Evolutionary conservation across 2,888 invertebrate genomes (phyloP), one percentile per base, ranked within the genome.

Genomic region (Cremastinae sp.): DNA sequence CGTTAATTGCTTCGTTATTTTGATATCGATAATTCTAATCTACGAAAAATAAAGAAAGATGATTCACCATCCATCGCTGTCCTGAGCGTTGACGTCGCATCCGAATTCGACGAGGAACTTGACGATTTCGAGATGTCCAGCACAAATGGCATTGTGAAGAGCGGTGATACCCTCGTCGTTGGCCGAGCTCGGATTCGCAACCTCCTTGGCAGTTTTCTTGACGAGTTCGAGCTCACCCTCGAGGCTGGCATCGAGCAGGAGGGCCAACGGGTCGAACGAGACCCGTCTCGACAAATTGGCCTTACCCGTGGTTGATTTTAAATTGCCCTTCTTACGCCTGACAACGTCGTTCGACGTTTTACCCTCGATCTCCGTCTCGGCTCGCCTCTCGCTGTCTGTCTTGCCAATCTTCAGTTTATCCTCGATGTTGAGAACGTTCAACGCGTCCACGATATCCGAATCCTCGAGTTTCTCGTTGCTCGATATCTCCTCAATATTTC

Each of bases 151-250:
- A 90, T 99, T 99, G 91, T 99, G 99, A 74, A 99, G 93, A 45
- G 99, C 99, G 0, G 99, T 99, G 87, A 99, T 99, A 66, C 99
- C 99, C 91, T 99, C 99, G 90, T 99, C 99, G 90, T 99, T 99
- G 74, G 98, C 97, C 68, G 97, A 97, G 90, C 98, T 98, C 43
- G 98, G 97, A 91, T 99, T 97, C 82, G 96, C 93, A 80, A 98
- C 96, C 93, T 98, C 96, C 88, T 95, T 94, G 74, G 98, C 98
- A 58, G 98, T 98, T 90, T 97, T 96, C 91, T 95, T 96, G 43
- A 99, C 99, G 80, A 99, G 92, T 87, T 99, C 99, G 87, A 99
- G 92, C 90, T 99, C 99, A 47, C 99, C 99, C 90, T 99, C 99
- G 80, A 99, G 92, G 84, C 98, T 98, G 53, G 99, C 99, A 90